Percentiles rank a stretch among this genome's conserved stretches.
Conservation (phyloP, 2,797 vertebrate species). For the Coluber constrictor region DNA sequence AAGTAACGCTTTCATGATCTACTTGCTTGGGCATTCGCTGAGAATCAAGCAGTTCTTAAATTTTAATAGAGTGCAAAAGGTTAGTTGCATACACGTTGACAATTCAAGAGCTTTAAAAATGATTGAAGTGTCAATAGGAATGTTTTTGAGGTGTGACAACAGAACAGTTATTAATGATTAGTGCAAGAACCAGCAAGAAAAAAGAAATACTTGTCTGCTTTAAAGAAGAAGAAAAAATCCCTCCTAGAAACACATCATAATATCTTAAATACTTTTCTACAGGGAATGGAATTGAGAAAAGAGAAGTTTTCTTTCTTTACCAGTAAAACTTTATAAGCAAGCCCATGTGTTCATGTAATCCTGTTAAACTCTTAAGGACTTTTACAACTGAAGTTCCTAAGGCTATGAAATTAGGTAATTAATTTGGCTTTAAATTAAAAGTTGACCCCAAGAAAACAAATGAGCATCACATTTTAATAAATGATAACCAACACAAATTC, state of each 20-base stretch:
- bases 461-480: background rate
- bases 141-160: slow-evolving; percentile 76
- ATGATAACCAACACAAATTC: background rate
- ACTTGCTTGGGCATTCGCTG: slow-evolving; percentile 72
- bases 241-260: slow-evolving; percentile 57
- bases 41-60: slow-evolving; percentile 74
- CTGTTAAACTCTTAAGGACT: slow-evolving; percentile 8
- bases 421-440: background rate
- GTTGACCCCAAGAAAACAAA: background rate
- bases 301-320: slow-evolving; percentile 61
- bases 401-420: background rate
- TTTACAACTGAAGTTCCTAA: background rate
- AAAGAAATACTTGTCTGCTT: slow-evolving; percentile 38
- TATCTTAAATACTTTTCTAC: slow-evolving; percentile 42
- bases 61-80: slow-evolving; percentile 79
- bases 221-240: slow-evolving; percentile 38
- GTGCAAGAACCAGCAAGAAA: slow-evolving; percentile 64
- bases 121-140: slow-evolving; percentile 75
- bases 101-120: slow-evolving; percentile 77
- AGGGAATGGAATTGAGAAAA: slow-evolving; percentile 51
- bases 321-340: slow-evolving; percentile 31
- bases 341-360: background rate
- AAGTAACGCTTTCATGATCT: slow-evolving; percentile 76
- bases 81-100: slow-evolving; percentile 68
- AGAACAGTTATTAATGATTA: slow-evolving; percentile 75